A percentile compares a stretch with the other conserved stretches of the same genome.
Evolutionary conservation across 2,797 vertebrate species (phyloP).

Genomic region (Pipistrellus pipistrellus): DNA sequence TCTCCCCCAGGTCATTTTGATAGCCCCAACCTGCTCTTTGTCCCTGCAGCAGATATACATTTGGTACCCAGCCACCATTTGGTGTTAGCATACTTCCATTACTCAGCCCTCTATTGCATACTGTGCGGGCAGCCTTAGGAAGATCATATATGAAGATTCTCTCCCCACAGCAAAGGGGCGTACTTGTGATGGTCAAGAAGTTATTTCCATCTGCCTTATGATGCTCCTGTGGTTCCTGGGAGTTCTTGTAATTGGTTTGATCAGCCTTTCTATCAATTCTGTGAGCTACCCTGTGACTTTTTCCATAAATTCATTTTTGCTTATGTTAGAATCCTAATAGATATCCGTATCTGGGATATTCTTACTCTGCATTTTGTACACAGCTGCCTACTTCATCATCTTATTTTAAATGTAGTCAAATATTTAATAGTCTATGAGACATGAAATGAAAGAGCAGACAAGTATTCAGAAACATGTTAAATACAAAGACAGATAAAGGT

Average conservation of each 20-base stretch:
- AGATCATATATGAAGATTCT: background rate
- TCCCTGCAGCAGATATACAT: background rate
- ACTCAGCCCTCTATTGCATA: background rate
- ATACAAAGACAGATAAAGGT: background rate
- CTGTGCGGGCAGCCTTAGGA: background rate
- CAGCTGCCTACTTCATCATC: background rate
- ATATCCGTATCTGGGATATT: background rate
- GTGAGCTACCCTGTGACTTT: background rate
- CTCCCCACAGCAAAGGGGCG: background rate
- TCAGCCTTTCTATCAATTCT: background rate
- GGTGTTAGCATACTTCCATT: background rate
- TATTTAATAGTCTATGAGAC: background rate
- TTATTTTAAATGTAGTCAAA: background rate
- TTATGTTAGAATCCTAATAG: background rate
- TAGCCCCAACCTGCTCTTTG: background rate
- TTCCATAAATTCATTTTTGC: background rate
- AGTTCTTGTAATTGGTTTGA: background rate
- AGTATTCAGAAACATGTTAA: conserved; percentile 9
- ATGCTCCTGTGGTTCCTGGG: background rate
- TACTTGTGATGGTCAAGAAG: background rate
- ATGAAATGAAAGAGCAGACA: background rate
- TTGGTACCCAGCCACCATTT: background rate
- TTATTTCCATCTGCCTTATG: background rate
- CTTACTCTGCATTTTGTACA: background rate
- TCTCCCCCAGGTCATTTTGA: background rate